Evolutionary conservation across 2,888 invertebrate genomes (phyloP).

Genomic region (Aporophyla nigra): DNA sequence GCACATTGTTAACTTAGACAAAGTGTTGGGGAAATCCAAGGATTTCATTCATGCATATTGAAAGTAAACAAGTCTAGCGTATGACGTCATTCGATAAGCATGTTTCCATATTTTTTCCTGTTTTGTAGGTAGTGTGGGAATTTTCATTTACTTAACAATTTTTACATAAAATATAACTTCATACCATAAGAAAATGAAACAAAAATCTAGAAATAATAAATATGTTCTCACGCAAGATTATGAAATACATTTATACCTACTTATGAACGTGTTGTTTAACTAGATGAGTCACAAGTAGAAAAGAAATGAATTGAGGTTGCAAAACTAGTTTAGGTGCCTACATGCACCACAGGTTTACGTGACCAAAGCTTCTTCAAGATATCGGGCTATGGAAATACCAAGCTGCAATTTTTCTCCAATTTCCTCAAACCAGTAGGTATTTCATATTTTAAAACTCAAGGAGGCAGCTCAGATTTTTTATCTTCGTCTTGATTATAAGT

Average conservation of each 20-base stretch:
- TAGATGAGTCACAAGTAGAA: constrained; percentile 55
- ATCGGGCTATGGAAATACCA: constrained; percentile 51
- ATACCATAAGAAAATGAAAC: not conserved
- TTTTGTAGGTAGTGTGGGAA: constrained; percentile 40
- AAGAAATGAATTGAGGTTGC: constrained; percentile 53
- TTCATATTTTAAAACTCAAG: constrained; percentile 20
- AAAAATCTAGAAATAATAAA: constrained; percentile 7
- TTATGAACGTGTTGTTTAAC: constrained; percentile 31
- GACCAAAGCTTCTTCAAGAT: constrained; percentile 57
- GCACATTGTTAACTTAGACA: constrained; percentile 29
- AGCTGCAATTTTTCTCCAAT: constrained; percentile 29
- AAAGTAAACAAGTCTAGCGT: constrained; percentile 80
- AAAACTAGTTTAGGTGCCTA: constrained; percentile 51
- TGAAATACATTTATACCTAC: constrained; percentile 50
- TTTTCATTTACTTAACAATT: constrained; percentile 10
- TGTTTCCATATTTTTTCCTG: constrained; percentile 58
- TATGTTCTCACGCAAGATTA: constrained; percentile 54
- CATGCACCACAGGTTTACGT: constrained; percentile 65
- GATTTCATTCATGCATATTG: constrained; percentile 84
- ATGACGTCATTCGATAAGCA: constrained; percentile 63
- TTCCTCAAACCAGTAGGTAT: constrained; percentile 44
- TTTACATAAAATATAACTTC: not conserved
- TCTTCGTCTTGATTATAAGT: constrained; percentile 31
- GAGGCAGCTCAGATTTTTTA: constrained; percentile 23
- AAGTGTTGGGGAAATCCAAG: constrained; percentile 79